Percentiles rank a stretch among this genome's conserved stretches.
Conservation (phyloP, 2,113 vertebrate genomes). For the Oncorhynchus masou region DNA sequence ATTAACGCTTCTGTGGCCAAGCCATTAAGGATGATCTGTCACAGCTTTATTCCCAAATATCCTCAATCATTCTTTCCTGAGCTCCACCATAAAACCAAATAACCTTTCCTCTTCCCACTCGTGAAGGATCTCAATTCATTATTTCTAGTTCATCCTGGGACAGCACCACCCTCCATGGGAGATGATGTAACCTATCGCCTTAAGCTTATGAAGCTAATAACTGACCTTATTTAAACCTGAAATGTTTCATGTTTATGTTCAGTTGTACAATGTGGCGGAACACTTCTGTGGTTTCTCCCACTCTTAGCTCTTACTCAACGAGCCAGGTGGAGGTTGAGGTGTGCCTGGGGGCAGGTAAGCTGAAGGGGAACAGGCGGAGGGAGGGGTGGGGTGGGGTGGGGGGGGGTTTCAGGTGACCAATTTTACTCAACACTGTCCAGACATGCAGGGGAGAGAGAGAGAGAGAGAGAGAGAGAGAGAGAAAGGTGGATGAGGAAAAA, state of each 20-base stretch:
- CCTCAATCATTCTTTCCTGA: too few relatives aligned
- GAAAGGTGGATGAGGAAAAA: not conserved
- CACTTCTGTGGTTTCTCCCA: constrained; percentile 41
- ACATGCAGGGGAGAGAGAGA: constrained; percentile 52
- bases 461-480: constrained; percentile 39
- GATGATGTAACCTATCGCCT: too few relatives aligned
- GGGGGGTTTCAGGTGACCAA: constrained; percentile 69
- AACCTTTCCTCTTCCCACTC: too few relatives aligned
- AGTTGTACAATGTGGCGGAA: constrained; percentile 36
- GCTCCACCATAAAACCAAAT: too few relatives aligned
- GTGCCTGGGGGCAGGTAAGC: constrained; percentile 63
- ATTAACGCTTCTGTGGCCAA: constrained; percentile 55
- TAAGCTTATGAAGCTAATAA: too few relatives aligned
- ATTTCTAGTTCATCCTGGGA: too few relatives aligned
- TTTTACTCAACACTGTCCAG: constrained; percentile 65
- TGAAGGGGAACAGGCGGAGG: constrained; percentile 51
- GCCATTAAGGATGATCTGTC: constrained; percentile 27
- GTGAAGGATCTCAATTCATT: too few relatives aligned
- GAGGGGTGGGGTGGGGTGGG: constrained; percentile 33
- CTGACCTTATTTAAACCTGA: too few relatives aligned
- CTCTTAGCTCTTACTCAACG: constrained; percentile 40
- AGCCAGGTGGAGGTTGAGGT: constrained; percentile 45
- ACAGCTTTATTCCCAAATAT: too few relatives aligned
- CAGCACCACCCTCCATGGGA: too few relatives aligned
- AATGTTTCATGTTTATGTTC: too few relatives aligned